Conservation (phyloP, 2,797 vertebrate species). For the Sciaenops ocellatus region DNA sequence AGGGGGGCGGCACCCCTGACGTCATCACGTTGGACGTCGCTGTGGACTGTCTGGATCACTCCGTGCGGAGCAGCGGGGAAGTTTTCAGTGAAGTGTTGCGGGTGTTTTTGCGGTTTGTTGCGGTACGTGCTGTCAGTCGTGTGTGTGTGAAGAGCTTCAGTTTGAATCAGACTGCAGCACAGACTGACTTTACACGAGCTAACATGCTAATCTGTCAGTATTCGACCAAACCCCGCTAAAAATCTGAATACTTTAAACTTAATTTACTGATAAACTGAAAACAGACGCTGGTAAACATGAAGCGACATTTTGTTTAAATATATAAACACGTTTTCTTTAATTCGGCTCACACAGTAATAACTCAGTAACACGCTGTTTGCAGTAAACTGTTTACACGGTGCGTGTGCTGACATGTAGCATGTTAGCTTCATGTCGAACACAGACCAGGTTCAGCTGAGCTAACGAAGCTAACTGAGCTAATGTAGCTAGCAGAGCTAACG, state of each 20-base stretch:
- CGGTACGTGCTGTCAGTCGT: constrained; percentile 18
- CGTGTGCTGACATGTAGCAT: too few species aligned
- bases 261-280: accelerated
- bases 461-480: too few species aligned
- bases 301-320: accelerated
- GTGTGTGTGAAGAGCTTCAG: too few species aligned
- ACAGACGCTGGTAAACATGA: accelerated
- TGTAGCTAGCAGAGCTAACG: too few species aligned
- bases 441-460: too few species aligned
- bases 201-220: constrained; percentile 31
- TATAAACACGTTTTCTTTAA: accelerated
- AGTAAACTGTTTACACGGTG: too few species aligned
- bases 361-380: too few species aligned
- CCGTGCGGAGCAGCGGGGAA: background rate
- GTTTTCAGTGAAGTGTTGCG: too few species aligned
- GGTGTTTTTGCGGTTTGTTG: background rate
- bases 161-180: too few species aligned
- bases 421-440: too few species aligned
- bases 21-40: constrained; percentile 49
- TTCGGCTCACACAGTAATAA: constrained; percentile 7
- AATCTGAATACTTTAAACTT: background rate
- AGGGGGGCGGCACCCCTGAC: background rate
- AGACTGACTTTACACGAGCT: background rate
- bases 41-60: background rate
- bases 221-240: background rate